A percentile compares a stretch with the other conserved stretches of the same genome.
Conservation (phyloP, 53 echinoderm and acorn worm species). For the Patiria pectinifera region DNA sequence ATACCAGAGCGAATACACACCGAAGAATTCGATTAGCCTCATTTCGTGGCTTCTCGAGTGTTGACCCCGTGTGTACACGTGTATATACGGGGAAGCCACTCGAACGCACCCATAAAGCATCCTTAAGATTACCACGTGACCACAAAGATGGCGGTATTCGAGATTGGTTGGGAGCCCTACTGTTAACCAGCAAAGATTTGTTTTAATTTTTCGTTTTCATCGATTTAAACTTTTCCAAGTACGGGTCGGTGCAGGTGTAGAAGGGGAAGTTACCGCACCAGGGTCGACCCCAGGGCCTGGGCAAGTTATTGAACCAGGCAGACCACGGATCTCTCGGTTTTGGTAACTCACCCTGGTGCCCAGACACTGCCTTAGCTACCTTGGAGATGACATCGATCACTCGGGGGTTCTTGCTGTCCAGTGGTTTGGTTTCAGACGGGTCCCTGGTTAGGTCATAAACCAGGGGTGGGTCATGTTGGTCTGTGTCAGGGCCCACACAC, state of each 20-base stretch:
- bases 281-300: conserved; percentile 74
- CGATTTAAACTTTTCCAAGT: not conserved
- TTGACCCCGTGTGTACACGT: too few species aligned
- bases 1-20: too few species aligned
- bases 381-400: conserved; percentile 63
- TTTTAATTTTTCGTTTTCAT: not conserved
- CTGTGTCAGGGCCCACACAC: conserved; percentile 67
- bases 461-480: conserved; percentile 84
- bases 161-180: too few species aligned
- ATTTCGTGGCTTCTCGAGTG: too few species aligned
- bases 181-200: too few species aligned
- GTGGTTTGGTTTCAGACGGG: conserved; percentile 75
- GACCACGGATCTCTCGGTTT: conserved; percentile 64
- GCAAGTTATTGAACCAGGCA: conserved; percentile 52
- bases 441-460: conserved; percentile 84
- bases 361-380: conserved; percentile 65
- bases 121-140: too few species aligned
- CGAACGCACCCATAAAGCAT: too few species aligned
- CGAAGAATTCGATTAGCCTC: too few species aligned
- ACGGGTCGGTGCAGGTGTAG: conserved; percentile 76
- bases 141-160: too few species aligned
- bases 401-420: conserved; percentile 68
- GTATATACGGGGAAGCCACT: too few species aligned
- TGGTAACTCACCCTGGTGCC: conserved; percentile 65
- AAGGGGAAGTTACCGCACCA: conserved; percentile 86